These are phyloP conservation scores for Drosophila leontia DNA, from an alignment of 1,140 invertebrate genomes.

Conservation along the genomic window DNA sequence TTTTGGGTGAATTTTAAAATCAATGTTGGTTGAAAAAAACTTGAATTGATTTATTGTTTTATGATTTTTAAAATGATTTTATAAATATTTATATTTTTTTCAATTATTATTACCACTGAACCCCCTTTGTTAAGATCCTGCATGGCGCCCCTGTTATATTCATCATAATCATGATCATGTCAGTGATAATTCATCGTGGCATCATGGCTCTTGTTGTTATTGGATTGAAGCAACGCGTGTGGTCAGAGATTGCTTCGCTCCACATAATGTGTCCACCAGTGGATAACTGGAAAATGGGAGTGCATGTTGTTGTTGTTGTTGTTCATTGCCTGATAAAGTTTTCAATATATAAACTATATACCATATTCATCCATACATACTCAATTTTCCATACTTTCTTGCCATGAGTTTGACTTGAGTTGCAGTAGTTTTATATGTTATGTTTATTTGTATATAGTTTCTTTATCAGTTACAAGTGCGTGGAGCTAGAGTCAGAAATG, in stretches of 20 bases:
- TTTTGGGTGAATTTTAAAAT: neutral
- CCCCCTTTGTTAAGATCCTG: neutral
- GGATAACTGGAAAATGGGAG: conserved; percentile 43
- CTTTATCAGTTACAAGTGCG: conserved; percentile 46
- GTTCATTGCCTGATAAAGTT: conserved; percentile 30
- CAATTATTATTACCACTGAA: neutral
- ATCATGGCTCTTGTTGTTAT: conserved; percentile 17
- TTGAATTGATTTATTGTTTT: neutral
- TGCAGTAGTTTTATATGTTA: conserved; percentile 3
- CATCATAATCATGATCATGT: conserved; percentile 49
- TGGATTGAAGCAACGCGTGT: conserved; percentile 5
- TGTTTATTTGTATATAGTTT: neutral
- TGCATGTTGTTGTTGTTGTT: conserved; percentile 11
- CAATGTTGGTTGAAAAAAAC: neutral
- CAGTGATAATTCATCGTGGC: conserved; percentile 51
- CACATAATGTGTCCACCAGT: conserved; percentile 32
- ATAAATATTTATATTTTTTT: no score
- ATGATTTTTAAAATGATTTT: neutral
- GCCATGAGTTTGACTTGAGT: conserved; percentile 11
- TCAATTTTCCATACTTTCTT: conserved; percentile 16
- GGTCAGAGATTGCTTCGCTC: conserved; percentile 10
- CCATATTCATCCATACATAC: neutral
- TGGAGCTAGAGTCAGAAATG: conserved; percentile 14
- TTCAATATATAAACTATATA: conserved; percentile 10
- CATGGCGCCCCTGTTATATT: conserved; percentile 1